phyloP scores from a whole-genome alignment of 2,797 vertebrate genomes.

The Caiman crocodilus region DNA sequence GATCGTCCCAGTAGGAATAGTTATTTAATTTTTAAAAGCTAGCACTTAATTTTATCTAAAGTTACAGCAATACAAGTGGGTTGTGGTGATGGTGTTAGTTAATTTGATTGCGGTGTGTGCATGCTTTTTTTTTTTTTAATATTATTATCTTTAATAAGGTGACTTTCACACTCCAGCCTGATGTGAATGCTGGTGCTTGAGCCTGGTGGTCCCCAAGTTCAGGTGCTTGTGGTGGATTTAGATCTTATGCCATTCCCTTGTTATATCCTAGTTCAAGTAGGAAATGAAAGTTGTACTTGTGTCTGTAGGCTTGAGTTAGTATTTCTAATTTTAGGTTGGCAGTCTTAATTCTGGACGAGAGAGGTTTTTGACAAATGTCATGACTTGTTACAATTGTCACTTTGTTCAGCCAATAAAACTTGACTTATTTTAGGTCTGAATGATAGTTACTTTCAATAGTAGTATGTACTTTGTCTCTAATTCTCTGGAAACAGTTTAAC shows the following conservation, averaged over 20 bases:
- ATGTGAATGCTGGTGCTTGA: background rate
- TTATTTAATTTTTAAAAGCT: background rate
- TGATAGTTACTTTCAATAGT: background rate
- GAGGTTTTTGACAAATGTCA: background rate
- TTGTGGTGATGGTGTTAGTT: no score
- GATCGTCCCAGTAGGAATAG: background rate
- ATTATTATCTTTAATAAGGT: background rate
- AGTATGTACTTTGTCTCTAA: background rate
- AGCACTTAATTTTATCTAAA: background rate
- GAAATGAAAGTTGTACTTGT: background rate
- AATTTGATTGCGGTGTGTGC: no score
- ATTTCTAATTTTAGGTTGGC: background rate
- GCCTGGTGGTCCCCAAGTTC: background rate
- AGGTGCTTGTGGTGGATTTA: background rate
- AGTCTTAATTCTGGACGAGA: background rate
- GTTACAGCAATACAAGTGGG: background rate
- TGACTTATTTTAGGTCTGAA: background rate
- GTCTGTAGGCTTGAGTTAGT: background rate
- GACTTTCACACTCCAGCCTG: background rate
- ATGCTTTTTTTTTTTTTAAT: background rate
- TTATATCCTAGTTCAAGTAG: background rate
- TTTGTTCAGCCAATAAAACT: background rate
- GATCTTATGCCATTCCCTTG: background rate
- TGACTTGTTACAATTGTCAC: background rate
- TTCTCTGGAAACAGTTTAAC: background rate